Evolutionary conservation across 1,140 invertebrate genomes (phyloP), one percentile per base, ranked within the genome.

Genomic region (Pogonognathellus flavescens): DNA sequence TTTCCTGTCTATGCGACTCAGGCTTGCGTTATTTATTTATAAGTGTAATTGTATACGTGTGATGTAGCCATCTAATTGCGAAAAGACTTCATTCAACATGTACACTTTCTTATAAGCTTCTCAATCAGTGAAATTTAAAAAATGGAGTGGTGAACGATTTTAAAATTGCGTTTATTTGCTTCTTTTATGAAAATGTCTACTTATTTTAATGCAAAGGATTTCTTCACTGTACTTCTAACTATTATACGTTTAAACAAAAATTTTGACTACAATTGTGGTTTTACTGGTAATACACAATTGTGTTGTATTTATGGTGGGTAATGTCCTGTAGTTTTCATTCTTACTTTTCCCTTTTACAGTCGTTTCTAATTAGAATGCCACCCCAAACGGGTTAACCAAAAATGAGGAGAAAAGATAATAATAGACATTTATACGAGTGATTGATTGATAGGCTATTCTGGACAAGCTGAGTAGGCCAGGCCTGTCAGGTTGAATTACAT

Each of bases 11-110:
- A 41, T 41, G 4, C 1, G 13, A 18, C 59, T 18, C 59, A 20
- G n/a, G 11, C 62, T n/a, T n/a, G n/a, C n/a, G n/a, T n/a, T 66
- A 16, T 55, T 11, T 55, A 53, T 13, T 14, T 4, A 66, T 10
- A 22, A 66, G 20, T 31, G 14, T 66, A 11, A 10, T 18, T 10
- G 62, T 10, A 60, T 66, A 25, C 22, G n/a, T n/a, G n/a, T n/a
- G 2, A 14, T 10, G 62, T 22, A 13, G 22, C 1, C 31, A 25
- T 66, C 20, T 66, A 66, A 66, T 66, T 66, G 62, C 25, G 20
- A 66, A 66, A 66, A 25, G 62, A 14, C 62, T 55, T 66, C 62
- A 66, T 66, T 66, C 62, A 66, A 66, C 62, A 66, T 66, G 62
- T 66, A 31, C 7, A 25, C 25, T 25, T 20, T 66, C 62, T 66